phyloP scores from a whole-genome alignment of 2,888 invertebrate genomes.

The Heteromurus nitidus region DNA sequence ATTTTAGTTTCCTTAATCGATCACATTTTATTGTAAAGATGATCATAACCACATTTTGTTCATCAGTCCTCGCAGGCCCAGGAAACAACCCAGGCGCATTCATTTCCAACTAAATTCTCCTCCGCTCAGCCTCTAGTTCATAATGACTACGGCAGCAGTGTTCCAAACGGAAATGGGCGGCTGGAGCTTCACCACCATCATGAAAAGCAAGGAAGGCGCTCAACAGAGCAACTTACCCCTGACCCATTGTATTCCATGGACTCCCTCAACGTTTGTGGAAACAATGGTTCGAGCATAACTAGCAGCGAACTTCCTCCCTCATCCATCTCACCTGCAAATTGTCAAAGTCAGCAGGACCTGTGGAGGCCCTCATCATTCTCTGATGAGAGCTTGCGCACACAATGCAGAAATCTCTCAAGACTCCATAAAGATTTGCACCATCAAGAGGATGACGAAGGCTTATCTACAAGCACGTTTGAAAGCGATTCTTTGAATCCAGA shows the following conservation, averaged over 20 bases:
- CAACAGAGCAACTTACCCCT: slow-evolving; percentile 29
- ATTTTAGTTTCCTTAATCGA: neutral
- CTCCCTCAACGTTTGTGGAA: slow-evolving; percentile 50
- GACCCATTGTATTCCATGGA: slow-evolving; percentile 60
- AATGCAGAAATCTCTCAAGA: slow-evolving; percentile 39
- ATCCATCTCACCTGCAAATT: slow-evolving; percentile 41
- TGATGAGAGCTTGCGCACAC: slow-evolving; percentile 50
- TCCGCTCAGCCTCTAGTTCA: no score
- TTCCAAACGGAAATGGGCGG: neutral
- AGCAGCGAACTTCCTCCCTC: slow-evolving; percentile 55
- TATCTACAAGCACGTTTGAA: slow-evolving; percentile 53
- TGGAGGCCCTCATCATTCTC: slow-evolving; percentile 25
- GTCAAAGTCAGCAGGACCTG: slow-evolving; percentile 2
- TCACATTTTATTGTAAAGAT: no score
- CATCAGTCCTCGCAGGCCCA: slow-evolving; percentile 12
- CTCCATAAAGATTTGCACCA: slow-evolving; percentile 42
- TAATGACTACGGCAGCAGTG: slow-evolving; percentile 17
- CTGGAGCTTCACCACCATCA: neutral
- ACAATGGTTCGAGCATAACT: slow-evolving; percentile 35
- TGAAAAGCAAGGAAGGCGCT: neutral
- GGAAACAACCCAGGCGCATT: slow-evolving; percentile 48
- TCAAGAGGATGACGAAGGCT: slow-evolving; percentile 33
- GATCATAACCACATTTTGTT: neutral
- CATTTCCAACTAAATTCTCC: slow-evolving; percentile 50
- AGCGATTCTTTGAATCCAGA: slow-evolving; percentile 57